These are phyloP conservation scores for Neocloeon triangulifer DNA, from an alignment of 1,140 invertebrate species.

Conservation along the genomic window DNA sequence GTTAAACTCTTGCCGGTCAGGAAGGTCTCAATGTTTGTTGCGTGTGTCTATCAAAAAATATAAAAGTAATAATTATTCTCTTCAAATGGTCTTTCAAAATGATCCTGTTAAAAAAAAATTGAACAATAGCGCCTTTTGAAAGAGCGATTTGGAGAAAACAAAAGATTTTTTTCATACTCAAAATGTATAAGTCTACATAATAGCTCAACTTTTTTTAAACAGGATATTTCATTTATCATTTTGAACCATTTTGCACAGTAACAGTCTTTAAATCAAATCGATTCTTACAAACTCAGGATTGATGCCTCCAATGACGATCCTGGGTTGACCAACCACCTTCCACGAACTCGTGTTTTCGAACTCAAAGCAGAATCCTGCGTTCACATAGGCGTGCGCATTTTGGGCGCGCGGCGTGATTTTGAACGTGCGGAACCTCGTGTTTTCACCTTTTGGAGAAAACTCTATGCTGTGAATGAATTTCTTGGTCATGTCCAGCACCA, in stretches of 20 bases:
- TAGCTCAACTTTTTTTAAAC: too few species aligned
- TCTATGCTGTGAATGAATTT: slow-evolving; percentile 17
- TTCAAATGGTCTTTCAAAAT: too few species aligned
- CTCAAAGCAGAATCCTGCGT: slow-evolving; percentile 18
- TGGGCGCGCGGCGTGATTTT: slow-evolving; percentile 14
- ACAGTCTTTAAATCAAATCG: too few species aligned
- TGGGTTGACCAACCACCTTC: slow-evolving; percentile 11
- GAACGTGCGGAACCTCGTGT: background rate
- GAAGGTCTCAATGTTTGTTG: slow-evolving; percentile 36
- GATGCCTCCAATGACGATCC: slow-evolving; percentile 17
- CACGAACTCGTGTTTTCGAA: slow-evolving; percentile 9
- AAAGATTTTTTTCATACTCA: too few species aligned
- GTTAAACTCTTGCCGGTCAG: slow-evolving; percentile 28
- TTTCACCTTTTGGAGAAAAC: slow-evolving; percentile 10
- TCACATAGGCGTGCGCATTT: slow-evolving; percentile 23
- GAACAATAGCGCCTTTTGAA: too few species aligned
- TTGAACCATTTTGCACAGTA: too few species aligned
- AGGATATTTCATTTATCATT: too few species aligned
- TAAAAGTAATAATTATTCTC: too few species aligned
- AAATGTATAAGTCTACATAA: too few species aligned
- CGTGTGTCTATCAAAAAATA: slow-evolving; percentile 33
- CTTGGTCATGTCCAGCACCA: slow-evolving; percentile 17
- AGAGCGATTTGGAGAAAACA: too few species aligned
- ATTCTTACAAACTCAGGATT: slow-evolving; percentile 14
- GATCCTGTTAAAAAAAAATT: too few species aligned